These are phyloP conservation scores for Petrocephalus sullivani DNA, from an alignment of 2,797 vertebrate species.

Conservation along the genomic window DNA sequence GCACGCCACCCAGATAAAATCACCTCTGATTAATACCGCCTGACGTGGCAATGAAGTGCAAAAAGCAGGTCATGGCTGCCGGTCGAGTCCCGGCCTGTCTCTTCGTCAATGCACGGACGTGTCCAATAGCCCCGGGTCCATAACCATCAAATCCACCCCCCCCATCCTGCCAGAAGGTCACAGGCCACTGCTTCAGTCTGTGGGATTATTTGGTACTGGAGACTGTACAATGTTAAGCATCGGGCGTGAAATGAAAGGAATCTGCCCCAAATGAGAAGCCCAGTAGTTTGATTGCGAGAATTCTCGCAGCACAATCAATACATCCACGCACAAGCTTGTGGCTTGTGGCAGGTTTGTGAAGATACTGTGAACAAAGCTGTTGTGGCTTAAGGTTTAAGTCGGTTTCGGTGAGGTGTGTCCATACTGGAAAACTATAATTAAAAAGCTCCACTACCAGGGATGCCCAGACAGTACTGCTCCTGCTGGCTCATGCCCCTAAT, in stretches of 20 bases:
- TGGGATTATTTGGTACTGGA: not conserved
- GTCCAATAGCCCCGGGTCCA: not conserved
- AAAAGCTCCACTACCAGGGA: not conserved
- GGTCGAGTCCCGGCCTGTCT: not conserved
- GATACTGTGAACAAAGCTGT: not conserved
- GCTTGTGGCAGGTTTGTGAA: not conserved
- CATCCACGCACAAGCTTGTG: no score
- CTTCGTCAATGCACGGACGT: not conserved
- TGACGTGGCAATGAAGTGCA: not conserved
- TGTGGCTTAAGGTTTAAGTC: not conserved
- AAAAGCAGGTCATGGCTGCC: not conserved
- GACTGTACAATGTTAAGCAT: not conserved
- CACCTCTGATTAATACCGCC: not conserved
- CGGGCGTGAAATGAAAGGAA: not conserved
- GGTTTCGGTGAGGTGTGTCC: not conserved
- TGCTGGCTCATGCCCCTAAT: not conserved
- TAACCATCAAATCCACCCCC: not conserved
- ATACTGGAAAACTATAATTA: not conserved
- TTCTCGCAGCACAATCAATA: not conserved
- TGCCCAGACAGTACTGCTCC: not conserved
- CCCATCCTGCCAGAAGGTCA: not conserved
- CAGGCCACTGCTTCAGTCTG: not conserved
- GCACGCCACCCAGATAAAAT: not conserved
- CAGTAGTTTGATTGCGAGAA: not conserved
- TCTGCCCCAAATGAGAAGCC: not conserved